Base-by-base conservation (phyloP, 1,140 invertebrate species). In the Apocrypta bakeri region DNA sequence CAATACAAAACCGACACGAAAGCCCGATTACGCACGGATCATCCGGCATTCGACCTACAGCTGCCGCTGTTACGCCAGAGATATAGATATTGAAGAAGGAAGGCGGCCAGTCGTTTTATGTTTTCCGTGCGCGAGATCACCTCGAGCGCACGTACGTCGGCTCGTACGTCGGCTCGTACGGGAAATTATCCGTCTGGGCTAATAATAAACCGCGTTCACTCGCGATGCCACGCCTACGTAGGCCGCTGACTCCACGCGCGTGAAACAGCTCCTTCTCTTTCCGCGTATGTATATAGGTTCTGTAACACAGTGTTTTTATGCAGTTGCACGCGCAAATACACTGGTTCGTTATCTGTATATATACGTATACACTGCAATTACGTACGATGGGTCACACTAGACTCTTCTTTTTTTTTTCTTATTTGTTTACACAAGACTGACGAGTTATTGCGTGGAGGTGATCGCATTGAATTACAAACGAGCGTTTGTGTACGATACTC, bases 101-200 rank as follows among this genome's bases (percentile, higher is more conserved):
- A 56, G 48, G 48, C 48, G 3, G 21, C 1, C 40, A 31, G 6
- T 25, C 37, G 21, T 66, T 25, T 66, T 66, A 48, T 69, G 24
- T n/a, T 68, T 69, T 78, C 24, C 64, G 37, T 8, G 64, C 61
- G 37, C n/a, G 25, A n/a, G n/a, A n/a, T n/a, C n/a, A n/a, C n/a
- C n/a, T n/a, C n/a, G n/a, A 27, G 17, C n/a, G 72, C 40, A 40
- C 31, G 27, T 66, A 61, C 25, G 17, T 25, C n/a, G n/a, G 8
- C 11, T 61, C 71, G 29, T 24, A 56, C 25, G 73, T 29, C 27
- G 42, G 29, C 24, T 12, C 25, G 40, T 56, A 56, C 63, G 63
- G 81, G 56, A 83, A 83, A 83, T 79, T 42, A 74, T 83, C 69
- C 76, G 81, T 78, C 76, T 79, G 76, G 69, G 68, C 76, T 83